A percentile compares a stretch with the other conserved stretches of the same genome.
These are phyloP conservation scores for Corydoras sp. DNA, from an alignment of 2,113 vertebrate species.

Conservation along the genomic window DNA sequence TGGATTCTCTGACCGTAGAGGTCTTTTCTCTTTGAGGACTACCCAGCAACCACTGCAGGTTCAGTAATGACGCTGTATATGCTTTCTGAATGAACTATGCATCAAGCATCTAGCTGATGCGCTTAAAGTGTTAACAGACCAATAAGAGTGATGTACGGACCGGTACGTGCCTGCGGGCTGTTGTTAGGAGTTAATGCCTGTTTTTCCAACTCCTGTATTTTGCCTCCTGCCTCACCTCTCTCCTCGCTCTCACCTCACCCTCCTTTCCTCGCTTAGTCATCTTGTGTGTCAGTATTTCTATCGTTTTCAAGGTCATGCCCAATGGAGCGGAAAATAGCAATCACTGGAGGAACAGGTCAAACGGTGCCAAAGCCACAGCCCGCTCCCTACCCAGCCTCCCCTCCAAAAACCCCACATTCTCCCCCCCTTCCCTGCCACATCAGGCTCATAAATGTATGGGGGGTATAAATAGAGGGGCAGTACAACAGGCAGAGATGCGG, in stretches of 20 bases:
- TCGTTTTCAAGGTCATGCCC: slow-evolving; percentile 63
- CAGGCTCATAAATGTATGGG: slow-evolving; percentile 37
- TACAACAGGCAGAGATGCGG: slow-evolving; percentile 33
- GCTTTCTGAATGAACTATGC: slow-evolving; percentile 8
- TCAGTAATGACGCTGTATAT: neutral
- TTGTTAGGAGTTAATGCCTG: neutral
- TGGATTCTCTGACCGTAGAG: slow-evolving; percentile 2
- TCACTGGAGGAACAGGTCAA: slow-evolving; percentile 54
- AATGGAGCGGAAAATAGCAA: slow-evolving; percentile 59
- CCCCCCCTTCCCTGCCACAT: slow-evolving; percentile 48
- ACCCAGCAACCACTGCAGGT: slow-evolving; percentile 30
- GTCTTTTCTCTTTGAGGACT: slow-evolving; percentile 20
- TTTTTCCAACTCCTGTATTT: slow-evolving; percentile 24
- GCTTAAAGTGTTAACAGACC: neutral
- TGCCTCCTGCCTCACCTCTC: slow-evolving; percentile 32
- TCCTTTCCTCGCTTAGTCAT: slow-evolving; percentile 60
- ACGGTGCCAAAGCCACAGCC: slow-evolving; percentile 55
- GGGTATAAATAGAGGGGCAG: slow-evolving; percentile 61
- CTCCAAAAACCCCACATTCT: slow-evolving; percentile 30
- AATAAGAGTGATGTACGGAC: slow-evolving; percentile 6
- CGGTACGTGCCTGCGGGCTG: neutral
- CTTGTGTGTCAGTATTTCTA: slow-evolving; percentile 70
- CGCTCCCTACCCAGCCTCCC: slow-evolving; percentile 33
- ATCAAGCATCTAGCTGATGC: slow-evolving; percentile 3
- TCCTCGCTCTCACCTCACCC: slow-evolving; percentile 51